These are phyloP conservation scores for Drosophila mulleri DNA, from an alignment of 2,888 invertebrate species.

Conservation along the genomic window DNA sequence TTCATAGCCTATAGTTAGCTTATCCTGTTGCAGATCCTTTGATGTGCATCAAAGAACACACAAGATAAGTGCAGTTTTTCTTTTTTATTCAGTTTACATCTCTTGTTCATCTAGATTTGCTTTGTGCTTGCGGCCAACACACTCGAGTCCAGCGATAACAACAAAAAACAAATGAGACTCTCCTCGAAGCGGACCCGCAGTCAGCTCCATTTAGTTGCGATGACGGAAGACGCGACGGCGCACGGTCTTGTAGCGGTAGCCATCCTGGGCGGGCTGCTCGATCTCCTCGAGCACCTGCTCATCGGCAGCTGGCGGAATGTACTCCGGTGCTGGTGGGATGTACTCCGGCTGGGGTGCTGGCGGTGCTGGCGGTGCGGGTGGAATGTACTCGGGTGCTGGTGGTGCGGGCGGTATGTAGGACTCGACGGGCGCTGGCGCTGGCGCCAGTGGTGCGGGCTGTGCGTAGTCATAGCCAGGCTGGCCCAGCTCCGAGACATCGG, in stretches of 20 bases:
- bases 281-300: conserved; percentile 56
- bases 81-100: conserved; percentile 1
- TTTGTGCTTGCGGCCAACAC: conserved; percentile 27
- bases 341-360: conserved; percentile 52
- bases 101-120: conserved; percentile 26
- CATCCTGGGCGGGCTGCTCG: conserved; percentile 68
- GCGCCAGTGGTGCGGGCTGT: conserved; percentile 48
- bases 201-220: conserved; percentile 48
- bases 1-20: neutral
- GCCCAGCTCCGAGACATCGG: conserved; percentile 69
- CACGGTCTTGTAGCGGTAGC: conserved; percentile 68
- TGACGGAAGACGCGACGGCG: conserved; percentile 73
- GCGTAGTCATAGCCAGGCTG: conserved; percentile 67
- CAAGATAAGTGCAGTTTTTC: conserved; percentile 47
- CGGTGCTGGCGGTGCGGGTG: conserved; percentile 61
- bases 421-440: conserved; percentile 61
- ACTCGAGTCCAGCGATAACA: conserved; percentile 50
- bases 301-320: conserved; percentile 48
- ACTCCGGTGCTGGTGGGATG: conserved; percentile 55
- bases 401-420: conserved; percentile 67
- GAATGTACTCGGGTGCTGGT: conserved; percentile 47
- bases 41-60: conserved; percentile 57
- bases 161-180: conserved; percentile 60
- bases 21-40: conserved; percentile 46
- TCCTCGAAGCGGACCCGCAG: neutral